Evolutionary conservation across 2,888 invertebrate species (phyloP).

Genomic region (Aromia moschata): DNA sequence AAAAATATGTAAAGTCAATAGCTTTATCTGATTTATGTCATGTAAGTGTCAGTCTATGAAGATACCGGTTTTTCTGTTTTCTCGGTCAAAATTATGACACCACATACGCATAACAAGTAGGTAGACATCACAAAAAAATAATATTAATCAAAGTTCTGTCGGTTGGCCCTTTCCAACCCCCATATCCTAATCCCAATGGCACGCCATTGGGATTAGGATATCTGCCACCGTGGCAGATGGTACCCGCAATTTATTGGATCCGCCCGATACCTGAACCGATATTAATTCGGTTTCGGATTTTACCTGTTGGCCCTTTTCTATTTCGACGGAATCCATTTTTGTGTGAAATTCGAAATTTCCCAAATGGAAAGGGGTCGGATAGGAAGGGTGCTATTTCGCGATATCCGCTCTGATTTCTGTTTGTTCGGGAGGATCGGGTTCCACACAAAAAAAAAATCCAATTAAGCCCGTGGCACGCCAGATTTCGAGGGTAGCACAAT

Average conservation of each 20-base stretch:
- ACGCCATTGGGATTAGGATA: too few species aligned
- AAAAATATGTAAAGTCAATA: too few species aligned
- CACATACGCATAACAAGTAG: too few species aligned
- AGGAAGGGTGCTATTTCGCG: conserved; percentile 37
- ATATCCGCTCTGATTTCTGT: conserved; percentile 33
- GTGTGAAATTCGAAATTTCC: conserved; percentile 40
- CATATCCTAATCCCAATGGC: too few species aligned
- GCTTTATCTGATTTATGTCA: too few species aligned
- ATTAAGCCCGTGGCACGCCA: conserved; percentile 8
- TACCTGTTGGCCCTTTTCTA: conserved; percentile 42
- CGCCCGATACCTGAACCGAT: conserved; percentile 33
- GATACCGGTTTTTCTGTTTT: too few species aligned
- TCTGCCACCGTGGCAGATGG: conserved; percentile 48
- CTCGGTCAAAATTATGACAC: too few species aligned
- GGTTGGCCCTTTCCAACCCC: too few species aligned
- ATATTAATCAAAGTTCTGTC: too few species aligned
- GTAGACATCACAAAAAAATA: too few species aligned
- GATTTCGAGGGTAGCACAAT: conserved; percentile 2
- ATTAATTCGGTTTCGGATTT: conserved; percentile 37
- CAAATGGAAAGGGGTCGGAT: conserved; percentile 31
- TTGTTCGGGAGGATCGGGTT: conserved; percentile 9
- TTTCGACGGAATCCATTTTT: conserved; percentile 37
- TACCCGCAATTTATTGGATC: conserved; percentile 45
- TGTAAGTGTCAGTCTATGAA: too few species aligned
- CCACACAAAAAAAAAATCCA: conserved; percentile 1